A percentile compares a stretch with the other conserved stretches of the same genome.
These are phyloP conservation scores for Rhimphoctona megacephalus DNA, from an alignment of 2,888 invertebrate genomes.

Conservation along the genomic window DNA sequence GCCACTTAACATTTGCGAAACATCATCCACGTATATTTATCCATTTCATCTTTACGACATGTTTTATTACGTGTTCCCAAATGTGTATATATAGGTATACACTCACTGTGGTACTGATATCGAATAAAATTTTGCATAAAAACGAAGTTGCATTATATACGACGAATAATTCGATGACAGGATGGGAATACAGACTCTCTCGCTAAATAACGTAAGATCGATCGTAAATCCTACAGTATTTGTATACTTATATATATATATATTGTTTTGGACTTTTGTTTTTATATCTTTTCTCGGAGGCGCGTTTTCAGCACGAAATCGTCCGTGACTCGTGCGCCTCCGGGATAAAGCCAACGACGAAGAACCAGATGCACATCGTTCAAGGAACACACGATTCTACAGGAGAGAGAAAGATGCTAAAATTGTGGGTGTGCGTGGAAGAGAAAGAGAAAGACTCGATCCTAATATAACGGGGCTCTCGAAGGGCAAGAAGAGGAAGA, in stretches of 20 bases:
- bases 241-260: background rate
- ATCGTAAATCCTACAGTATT: conserved; percentile 52
- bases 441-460: conserved; percentile 38
- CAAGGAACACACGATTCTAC: conserved; percentile 32
- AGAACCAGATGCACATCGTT: conserved; percentile 58
- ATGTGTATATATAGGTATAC: background rate
- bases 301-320: conserved; percentile 69
- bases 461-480: conserved; percentile 33
- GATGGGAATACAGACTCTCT: conserved; percentile 47
- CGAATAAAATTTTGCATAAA: conserved; percentile 38
- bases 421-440: conserved; percentile 34
- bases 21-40: background rate
- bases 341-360: conserved; percentile 59
- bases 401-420: conserved; percentile 37
- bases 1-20: background rate
- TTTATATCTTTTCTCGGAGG: conserved; percentile 34
- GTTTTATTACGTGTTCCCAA: conserved; percentile 10
- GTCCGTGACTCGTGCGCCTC: conserved; percentile 69
- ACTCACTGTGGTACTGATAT: background rate
- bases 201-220: conserved; percentile 27
- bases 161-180: conserved; percentile 60
- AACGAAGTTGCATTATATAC: conserved; percentile 49
- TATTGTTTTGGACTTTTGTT: conserved; percentile 30
- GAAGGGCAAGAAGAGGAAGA: conserved; percentile 46
- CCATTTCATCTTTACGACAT: conserved; percentile 8